Percentiles rank a stretch among this genome's conserved stretches.
Evolutionary conservation across 2,888 invertebrate genomes (phyloP).

Genomic region (Biston betularia): DNA sequence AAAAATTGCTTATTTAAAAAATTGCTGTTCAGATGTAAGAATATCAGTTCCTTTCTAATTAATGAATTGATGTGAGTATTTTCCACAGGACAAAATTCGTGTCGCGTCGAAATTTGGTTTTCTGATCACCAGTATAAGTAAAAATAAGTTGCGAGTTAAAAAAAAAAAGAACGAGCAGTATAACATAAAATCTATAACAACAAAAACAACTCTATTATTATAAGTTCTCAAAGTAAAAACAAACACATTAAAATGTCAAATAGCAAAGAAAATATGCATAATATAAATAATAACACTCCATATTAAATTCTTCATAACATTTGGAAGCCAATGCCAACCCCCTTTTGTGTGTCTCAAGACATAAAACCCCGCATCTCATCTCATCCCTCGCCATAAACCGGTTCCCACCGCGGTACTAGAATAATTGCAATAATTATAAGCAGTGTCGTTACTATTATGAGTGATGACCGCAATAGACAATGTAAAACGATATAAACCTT

Average conservation of each 20-base stretch:
- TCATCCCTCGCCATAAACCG: neutral
- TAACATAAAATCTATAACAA: no score
- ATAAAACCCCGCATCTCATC: conserved; percentile 21
- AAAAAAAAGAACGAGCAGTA: no score
- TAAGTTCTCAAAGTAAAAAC: no score
- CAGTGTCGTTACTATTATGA: conserved; percentile 37
- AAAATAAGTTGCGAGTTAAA: no score
- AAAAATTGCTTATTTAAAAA: no score
- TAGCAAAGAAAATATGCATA: neutral
- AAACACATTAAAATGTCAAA: conserved; percentile 1
- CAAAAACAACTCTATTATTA: no score
- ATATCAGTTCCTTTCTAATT: no score
- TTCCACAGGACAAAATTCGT: no score
- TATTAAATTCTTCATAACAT: conserved; percentile 16
- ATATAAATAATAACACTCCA: conserved; percentile 13
- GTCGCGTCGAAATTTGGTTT: no score
- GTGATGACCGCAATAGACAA: conserved; percentile 38
- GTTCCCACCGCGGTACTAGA: conserved; percentile 32
- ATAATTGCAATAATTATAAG: conserved; percentile 47
- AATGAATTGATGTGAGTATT: no score
- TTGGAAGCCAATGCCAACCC: conserved; percentile 1
- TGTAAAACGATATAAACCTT: conserved; percentile 37
- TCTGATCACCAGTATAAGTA: no score
- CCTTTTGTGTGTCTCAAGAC: conserved; percentile 7
- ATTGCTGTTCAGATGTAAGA: no score